These are phyloP conservation scores for Tinea pellionella DNA, from an alignment of 2,888 invertebrate species.

Conservation along the genomic window DNA sequence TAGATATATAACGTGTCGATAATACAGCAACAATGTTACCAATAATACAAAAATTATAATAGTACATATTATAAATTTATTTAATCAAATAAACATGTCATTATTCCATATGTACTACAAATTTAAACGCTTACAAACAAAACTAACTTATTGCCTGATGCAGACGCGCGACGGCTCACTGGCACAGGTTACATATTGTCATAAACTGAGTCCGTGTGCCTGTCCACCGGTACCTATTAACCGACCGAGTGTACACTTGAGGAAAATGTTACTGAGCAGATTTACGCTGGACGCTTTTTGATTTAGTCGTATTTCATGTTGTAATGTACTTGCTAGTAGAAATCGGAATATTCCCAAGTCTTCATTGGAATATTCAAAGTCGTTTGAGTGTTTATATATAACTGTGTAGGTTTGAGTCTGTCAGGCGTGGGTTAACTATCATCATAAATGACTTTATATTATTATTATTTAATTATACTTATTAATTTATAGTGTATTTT, in stretches of 20 bases:
- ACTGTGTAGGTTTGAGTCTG: slow-evolving; percentile 1
- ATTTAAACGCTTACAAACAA: slow-evolving; percentile 52
- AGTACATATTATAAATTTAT: not conserved
- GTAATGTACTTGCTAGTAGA: slow-evolving; percentile 19
- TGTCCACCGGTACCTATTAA: slow-evolving; percentile 29
- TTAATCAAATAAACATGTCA: not conserved
- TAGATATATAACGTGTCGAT: not conserved
- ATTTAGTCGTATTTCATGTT: slow-evolving; percentile 24
- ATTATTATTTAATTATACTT: not conserved
- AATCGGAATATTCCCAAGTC: slow-evolving; percentile 12
- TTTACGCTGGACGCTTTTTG: slow-evolving; percentile 21
- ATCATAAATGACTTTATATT: not conserved
- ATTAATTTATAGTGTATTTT: too few species aligned
- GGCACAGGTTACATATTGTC: slow-evolving; percentile 47
- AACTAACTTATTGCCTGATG: slow-evolving; percentile 48
- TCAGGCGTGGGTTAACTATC: slow-evolving; percentile 10
- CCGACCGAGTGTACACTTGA: slow-evolving; percentile 29
- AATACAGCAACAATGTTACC: not conserved
- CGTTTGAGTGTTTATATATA: not conserved
- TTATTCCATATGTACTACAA: slow-evolving; percentile 30
- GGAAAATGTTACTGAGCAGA: slow-evolving; percentile 26
- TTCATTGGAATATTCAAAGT: slow-evolving; percentile 14
- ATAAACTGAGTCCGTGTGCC: slow-evolving; percentile 24
- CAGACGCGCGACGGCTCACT: slow-evolving; percentile 32
- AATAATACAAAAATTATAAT: not conserved